Evolutionary conservation across 2,888 invertebrate genomes (phyloP), one percentile per base, ranked within the genome.

Genomic region (Drosophila maculinotata): DNA sequence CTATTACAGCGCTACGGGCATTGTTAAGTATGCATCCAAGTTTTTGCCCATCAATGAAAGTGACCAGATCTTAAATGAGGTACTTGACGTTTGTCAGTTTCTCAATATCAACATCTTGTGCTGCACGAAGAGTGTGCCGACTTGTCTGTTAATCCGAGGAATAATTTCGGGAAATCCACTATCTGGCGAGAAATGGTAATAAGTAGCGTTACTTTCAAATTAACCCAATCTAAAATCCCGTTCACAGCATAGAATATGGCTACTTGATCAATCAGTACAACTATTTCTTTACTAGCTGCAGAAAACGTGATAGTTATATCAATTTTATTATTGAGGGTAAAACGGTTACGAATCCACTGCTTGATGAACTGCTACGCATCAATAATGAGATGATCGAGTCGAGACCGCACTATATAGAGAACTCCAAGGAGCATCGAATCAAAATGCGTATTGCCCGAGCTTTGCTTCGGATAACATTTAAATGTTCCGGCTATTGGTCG

Each of bases 371-470:
- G 10, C 14, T 86, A 23, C 53, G 67, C 14, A 44, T 69, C 12
- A 79, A 83, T 47, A 73, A 60, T 15, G 60, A 69, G 6, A 23
- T 86, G 28, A 58, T 62, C 2, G 23, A 53, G 4, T 68, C 66
- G 47, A 87, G 82, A 44, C 67, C 75, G 5, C 52, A 85, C 17
- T 91, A 90, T 68, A 87, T 72, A 51, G 84, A 89, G 51, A 80
- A 90, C 68, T 89, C 89, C 1, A 72, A 76, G 15, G 89, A 90
- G 53, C 91, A 91, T 73, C 84, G 90, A 8, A 20, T 89, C 2
- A 90, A 90, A 65, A 60, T 90, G 26, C 75, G 89, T 26, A 81
- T 89, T 10, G 70, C 81, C 2, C 72, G 76, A 25, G 76, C 80
- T 7, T 41, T 41, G n/a, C 33, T 60, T 8, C 14, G 47, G 6